phyloP scores from a whole-genome alignment of 2,888 invertebrate species.

The Asteroscopus sphinx region DNA sequence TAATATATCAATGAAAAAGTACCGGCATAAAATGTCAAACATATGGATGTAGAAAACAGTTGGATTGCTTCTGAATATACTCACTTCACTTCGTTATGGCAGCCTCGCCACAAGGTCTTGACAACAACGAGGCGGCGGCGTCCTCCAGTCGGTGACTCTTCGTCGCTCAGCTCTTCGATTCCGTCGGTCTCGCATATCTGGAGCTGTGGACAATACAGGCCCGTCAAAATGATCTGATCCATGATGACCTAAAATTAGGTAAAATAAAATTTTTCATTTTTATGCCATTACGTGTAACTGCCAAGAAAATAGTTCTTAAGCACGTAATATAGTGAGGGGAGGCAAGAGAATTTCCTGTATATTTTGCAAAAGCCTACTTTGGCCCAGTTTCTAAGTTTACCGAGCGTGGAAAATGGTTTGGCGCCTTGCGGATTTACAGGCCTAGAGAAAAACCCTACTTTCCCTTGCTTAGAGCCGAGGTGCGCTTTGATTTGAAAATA shows the following conservation, averaged over 20 bases:
- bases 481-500: constrained; percentile 48
- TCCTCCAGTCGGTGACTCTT: constrained; percentile 91
- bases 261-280: constrained; percentile 74
- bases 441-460: constrained; percentile 70
- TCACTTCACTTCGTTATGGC: constrained; percentile 92
- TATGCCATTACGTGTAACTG: constrained; percentile 75
- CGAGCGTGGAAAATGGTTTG: constrained; percentile 84
- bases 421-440: constrained; percentile 81
- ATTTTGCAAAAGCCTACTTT: constrained; percentile 86
- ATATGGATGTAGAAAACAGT: no score
- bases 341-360: constrained; percentile 77
- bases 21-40: no score
- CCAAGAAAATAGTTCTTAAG: constrained; percentile 82
- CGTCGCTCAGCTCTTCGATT: constrained; percentile 91
- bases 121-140: constrained; percentile 94
- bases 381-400: constrained; percentile 87
- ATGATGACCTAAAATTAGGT: constrained; percentile 51
- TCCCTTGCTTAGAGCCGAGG: constrained; percentile 57
- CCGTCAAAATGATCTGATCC: neutral
- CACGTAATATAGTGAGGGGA: constrained; percentile 79
- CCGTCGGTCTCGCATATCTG: constrained; percentile 94
- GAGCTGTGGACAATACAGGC: constrained; percentile 82
- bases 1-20: no score
- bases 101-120: constrained; percentile 93
- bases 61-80: constrained; percentile 43